These are phyloP conservation scores for Kryphioiulus occultus DNA, from an alignment of 2,888 invertebrate species.

Conservation along the genomic window DNA sequence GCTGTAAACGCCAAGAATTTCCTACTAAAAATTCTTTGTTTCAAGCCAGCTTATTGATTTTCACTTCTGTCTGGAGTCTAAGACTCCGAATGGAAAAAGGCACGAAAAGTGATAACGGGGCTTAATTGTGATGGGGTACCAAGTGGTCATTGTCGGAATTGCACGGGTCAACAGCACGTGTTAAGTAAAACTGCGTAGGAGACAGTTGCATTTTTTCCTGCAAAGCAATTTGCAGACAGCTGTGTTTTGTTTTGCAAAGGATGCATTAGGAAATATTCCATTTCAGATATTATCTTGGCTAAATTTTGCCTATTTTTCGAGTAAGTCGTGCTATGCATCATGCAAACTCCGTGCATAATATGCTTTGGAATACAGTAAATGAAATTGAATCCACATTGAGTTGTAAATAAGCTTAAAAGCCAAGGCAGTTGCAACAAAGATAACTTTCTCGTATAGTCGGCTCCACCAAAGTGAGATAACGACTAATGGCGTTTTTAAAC, in stretches of 20 bases:
- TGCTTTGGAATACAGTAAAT: not conserved
- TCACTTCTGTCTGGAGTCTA: not conserved
- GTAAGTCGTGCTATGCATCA: not conserved
- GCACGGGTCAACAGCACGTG: not conserved
- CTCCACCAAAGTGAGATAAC: not conserved
- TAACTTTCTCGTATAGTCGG: not conserved
- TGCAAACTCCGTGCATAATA: not conserved
- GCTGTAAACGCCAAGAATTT: not conserved
- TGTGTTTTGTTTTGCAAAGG: not conserved
- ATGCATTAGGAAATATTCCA: too few species aligned
- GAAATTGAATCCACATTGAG: not conserved
- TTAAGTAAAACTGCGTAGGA: not conserved
- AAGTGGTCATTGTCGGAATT: not conserved
- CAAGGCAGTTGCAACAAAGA: not conserved
- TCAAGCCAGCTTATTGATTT: constrained; percentile 4
- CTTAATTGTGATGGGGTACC: not conserved
- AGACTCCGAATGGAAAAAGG: not conserved
- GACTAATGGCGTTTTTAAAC: not conserved
- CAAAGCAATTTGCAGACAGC: not conserved
- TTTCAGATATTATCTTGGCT: not conserved
- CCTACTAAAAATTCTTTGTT: not conserved
- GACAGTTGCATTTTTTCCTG: not conserved
- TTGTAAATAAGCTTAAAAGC: not conserved
- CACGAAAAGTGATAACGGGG: not conserved
- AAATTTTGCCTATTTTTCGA: not conserved